These are phyloP conservation scores for Haliclystus octoradiatus DNA, from an alignment of 30 jellyfish, hydroid and myxozoan genomes.

Conservation along the genomic window DNA sequence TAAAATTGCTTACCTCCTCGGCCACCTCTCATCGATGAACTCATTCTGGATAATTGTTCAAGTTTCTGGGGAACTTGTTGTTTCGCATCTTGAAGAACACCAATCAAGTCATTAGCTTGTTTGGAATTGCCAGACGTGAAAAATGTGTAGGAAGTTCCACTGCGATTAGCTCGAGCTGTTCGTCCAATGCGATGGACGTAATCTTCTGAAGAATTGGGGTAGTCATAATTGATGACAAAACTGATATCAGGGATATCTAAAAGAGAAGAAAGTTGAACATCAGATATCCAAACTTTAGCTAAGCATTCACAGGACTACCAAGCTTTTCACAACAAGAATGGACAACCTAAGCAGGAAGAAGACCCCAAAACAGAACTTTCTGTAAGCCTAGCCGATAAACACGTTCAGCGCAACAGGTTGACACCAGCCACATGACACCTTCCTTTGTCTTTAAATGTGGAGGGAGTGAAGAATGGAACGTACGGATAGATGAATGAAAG, in stretches of 20 bases:
- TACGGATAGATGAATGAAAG: background rate
- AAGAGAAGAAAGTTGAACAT: background rate
- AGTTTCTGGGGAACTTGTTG: conserved; percentile 84
- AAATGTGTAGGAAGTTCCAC: conserved; percentile 94
- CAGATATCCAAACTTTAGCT: no score
- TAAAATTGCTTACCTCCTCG: conserved; percentile 17
- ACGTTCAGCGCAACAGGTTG: background rate
- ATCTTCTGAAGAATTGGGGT: conserved; percentile 83
- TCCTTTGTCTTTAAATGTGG: background rate
- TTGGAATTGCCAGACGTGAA: conserved; percentile 70
- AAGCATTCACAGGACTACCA: no score
- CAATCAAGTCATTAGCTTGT: conserved; percentile 56
- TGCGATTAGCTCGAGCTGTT: conserved; percentile 86
- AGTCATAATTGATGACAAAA: conserved; percentile 86
- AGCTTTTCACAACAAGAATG: no score
- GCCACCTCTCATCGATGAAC: conserved; percentile 28
- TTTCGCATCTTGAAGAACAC: conserved; percentile 68
- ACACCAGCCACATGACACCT: background rate
- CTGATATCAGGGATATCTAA: conserved; percentile 92
- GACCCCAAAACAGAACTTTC: background rate
- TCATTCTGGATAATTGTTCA: conserved; percentile 31
- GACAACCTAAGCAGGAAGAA: background rate
- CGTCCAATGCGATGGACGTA: conserved; percentile 97
- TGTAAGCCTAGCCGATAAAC: background rate
- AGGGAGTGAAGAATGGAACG: background rate